phyloP scores from a whole-genome alignment of 2,888 invertebrate genomes.

The Philhelius pedissequus region DNA sequence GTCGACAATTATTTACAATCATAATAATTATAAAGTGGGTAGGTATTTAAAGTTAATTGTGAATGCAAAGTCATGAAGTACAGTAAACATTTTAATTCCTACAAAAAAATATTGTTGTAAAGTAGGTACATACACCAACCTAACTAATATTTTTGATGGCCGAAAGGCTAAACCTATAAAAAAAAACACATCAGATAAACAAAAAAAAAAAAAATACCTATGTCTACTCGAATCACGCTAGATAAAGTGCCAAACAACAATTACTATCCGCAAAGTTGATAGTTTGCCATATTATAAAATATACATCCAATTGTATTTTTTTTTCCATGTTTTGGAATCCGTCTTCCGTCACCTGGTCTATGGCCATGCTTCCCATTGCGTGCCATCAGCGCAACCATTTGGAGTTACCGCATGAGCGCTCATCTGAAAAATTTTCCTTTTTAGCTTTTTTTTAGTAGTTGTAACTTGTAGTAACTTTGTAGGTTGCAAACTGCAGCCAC shows the following conservation, averaged over 20 bases:
- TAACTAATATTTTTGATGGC: constrained; percentile 30
- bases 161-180: constrained; percentile 1
- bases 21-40: not conserved
- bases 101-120: constrained; percentile 18
- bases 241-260: constrained; percentile 65
- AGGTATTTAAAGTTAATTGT: constrained; percentile 7
- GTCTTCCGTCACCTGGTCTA: constrained; percentile 66
- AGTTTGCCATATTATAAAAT: constrained; percentile 26
- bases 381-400: constrained; percentile 73
- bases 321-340: constrained; percentile 38
- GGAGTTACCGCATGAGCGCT: constrained; percentile 79
- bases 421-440: constrained; percentile 78
- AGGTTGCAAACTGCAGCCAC: not conserved
- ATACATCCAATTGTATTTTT: not conserved
- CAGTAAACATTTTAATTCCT: not conserved
- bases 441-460: constrained; percentile 71
- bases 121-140: too few species aligned
- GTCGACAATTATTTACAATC: constrained; percentile 26
- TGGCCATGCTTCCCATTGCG: constrained; percentile 70
- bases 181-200: constrained; percentile 19
- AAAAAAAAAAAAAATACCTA: too few species aligned
- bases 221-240: constrained; percentile 63
- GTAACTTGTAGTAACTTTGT: not conserved
- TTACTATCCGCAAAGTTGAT: constrained; percentile 51
- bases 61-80: constrained; percentile 53